phyloP scores from a whole-genome alignment of 2,113 vertebrate species.

The Notechis scutatus region DNA sequence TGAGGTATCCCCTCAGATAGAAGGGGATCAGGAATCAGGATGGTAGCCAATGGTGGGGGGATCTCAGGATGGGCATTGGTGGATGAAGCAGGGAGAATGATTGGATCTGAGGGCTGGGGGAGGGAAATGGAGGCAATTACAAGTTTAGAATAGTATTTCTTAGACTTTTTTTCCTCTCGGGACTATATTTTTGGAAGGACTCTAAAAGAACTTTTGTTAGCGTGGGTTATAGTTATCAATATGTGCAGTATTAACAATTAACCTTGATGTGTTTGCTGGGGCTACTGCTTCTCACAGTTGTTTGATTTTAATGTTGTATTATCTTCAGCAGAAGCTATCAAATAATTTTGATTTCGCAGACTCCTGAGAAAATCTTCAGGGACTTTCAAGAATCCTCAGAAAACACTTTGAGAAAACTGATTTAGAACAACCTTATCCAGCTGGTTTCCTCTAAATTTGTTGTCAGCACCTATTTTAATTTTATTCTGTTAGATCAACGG shows the following conservation, averaged over 20 bases:
- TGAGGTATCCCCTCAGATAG: neutral
- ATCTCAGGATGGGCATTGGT: neutral
- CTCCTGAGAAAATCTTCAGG: neutral
- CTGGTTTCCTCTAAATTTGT: neutral
- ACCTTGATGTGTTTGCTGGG: neutral
- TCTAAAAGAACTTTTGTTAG: neutral
- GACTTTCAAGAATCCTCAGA: neutral
- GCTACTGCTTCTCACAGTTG: neutral
- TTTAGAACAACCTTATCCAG: neutral
- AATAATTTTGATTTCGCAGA: neutral
- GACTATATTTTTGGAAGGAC: neutral
- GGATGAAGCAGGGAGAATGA: neutral
- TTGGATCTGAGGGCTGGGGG: neutral
- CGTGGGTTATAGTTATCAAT: neutral
- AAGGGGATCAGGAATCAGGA: neutral
- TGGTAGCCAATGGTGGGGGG: neutral
- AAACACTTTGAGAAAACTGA: neutral
- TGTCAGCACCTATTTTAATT: neutral
- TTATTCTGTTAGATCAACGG: neutral
- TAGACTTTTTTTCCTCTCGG: neutral
- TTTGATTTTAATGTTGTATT: neutral
- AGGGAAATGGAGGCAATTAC: neutral
- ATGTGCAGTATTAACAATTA: neutral
- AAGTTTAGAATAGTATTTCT: neutral
- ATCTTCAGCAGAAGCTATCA: neutral